Percentiles rank a stretch among this genome's conserved stretches.
phyloP scores from a whole-genome alignment of 2,113 vertebrate genomes.

The Salvelinus alpinus region DNA sequence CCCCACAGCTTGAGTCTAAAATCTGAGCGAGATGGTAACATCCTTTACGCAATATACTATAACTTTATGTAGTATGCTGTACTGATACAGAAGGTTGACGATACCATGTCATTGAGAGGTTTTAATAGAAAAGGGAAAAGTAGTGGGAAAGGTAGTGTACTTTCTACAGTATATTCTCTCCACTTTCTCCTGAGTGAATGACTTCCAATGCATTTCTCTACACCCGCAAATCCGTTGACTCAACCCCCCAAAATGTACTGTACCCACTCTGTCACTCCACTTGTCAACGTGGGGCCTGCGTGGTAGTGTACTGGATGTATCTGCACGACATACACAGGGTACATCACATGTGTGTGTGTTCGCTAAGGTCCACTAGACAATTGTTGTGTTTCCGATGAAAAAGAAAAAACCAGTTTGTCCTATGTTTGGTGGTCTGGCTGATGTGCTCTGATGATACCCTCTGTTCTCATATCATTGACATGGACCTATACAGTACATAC shows the following conservation, averaged over 20 bases:
- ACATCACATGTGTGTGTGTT: conserved; percentile 4
- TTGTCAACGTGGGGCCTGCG: neutral
- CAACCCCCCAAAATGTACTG: neutral
- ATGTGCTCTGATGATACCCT: neutral
- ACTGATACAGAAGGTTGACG: neutral
- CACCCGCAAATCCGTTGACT: neutral
- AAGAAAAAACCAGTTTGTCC: too few species aligned
- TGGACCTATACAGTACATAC: too few species aligned
- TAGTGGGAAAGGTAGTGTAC: too few species aligned
- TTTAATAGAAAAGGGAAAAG: neutral
- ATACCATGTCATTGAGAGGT: neutral
- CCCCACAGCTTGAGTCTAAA: neutral
- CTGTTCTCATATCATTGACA: conserved; percentile 1
- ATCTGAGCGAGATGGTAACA: neutral
- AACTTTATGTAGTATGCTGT: too few species aligned
- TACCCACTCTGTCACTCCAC: neutral
- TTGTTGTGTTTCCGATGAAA: neutral
- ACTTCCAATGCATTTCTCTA: too few species aligned
- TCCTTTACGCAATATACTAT: neutral
- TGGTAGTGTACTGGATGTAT: too few species aligned
- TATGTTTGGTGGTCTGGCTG: conserved; percentile 28
- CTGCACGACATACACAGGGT: neutral
- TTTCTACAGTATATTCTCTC: too few species aligned
- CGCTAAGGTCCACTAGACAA: too few species aligned
- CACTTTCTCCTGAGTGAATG: too few species aligned